Percentiles rank a stretch among this genome's conserved stretches.
Conservation (phyloP, 2,113 vertebrate genomes). For the Oreochromis niloticus region DNA sequence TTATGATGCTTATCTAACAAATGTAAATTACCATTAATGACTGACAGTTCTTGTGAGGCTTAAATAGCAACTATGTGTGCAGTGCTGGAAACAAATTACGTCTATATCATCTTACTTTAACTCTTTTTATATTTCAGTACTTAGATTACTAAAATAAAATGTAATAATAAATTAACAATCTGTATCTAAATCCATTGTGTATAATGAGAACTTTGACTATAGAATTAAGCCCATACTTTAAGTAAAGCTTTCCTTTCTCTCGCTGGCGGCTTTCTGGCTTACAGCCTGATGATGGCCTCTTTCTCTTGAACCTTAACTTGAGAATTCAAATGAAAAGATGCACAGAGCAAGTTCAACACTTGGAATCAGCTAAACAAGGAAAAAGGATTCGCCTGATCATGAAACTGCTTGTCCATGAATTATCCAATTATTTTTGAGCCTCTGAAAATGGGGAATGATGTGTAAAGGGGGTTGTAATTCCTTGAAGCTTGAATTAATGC, state of each 20-base stretch:
- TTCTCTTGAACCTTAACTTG: not conserved
- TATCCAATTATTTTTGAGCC: not conserved
- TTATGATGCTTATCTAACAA: not conserved
- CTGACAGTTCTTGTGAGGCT: not conserved
- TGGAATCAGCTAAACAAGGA: not conserved
- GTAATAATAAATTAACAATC: not conserved
- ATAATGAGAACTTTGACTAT: no score
- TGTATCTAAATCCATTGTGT: no score
- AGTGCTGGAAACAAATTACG: not conserved
- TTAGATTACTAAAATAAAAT: not conserved
- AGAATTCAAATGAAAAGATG: not conserved
- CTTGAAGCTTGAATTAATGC: not conserved
- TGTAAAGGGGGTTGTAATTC: not conserved
- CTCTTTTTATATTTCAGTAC: not conserved
- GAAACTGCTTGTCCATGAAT: not conserved
- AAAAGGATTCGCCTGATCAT: not conserved
- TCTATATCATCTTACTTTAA: no score
- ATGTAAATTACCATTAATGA: not conserved
- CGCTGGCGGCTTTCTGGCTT: no score
- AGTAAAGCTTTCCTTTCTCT: no score
- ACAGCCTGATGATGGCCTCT: not conserved
- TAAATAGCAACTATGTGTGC: not conserved
- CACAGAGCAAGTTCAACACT: not conserved
- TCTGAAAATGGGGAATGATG: not conserved
- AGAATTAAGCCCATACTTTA: no score